Conservation (phyloP, 2,113 vertebrate genomes). For the Lophotis ruficrista region DNA sequence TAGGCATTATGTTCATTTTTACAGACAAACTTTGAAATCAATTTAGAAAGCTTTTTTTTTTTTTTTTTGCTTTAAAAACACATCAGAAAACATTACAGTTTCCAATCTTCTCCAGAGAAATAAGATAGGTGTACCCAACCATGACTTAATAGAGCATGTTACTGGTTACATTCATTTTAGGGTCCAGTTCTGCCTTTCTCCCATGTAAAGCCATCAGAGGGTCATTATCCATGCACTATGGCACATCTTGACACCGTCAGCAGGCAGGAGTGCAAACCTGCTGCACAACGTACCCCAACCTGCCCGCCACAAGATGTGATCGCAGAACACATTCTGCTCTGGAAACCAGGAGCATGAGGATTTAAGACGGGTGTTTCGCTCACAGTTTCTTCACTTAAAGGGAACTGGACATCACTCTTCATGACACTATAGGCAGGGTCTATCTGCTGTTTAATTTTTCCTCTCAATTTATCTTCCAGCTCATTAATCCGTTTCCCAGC, state of each 20-base stretch:
- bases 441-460: slow-evolving; percentile 70
- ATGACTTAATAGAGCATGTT: neutral
- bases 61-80: neutral
- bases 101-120: neutral
- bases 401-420: slow-evolving; percentile 64
- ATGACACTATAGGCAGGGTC: slow-evolving; percentile 65
- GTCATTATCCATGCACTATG: neutral
- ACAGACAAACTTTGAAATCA: neutral
- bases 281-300: neutral
- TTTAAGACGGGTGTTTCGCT: slow-evolving; percentile 13
- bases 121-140: neutral
- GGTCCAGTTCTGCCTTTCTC: neutral
- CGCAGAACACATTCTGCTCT: neutral
- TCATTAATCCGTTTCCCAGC: slow-evolving; percentile 74
- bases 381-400: slow-evolving; percentile 8
- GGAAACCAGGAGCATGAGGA: neutral
- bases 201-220: neutral
- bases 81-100: neutral
- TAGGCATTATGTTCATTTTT: neutral
- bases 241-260: neutral
- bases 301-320: neutral
- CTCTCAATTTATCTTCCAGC: slow-evolving; percentile 70
- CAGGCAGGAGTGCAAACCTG: rapidly evolving
- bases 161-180: neutral
- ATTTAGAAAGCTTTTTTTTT: neutral